phyloP scores from a whole-genome alignment of 2,888 invertebrate genomes.

The Orchestes rusci region DNA sequence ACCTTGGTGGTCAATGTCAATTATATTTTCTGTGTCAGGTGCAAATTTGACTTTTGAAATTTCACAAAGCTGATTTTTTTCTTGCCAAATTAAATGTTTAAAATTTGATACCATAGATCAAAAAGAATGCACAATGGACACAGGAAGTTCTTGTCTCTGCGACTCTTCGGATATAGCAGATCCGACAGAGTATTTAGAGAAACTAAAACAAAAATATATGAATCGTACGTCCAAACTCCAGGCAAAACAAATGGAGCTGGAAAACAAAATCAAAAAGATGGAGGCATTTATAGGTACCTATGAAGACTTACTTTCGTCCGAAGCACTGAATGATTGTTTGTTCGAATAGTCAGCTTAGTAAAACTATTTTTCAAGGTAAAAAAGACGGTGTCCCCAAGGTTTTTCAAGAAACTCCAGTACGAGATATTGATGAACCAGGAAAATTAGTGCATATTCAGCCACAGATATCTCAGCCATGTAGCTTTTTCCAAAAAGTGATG shows the following conservation, averaged over 20 bases:
- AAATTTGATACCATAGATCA: conserved; percentile 6
- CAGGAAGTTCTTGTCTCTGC: conserved; percentile 13
- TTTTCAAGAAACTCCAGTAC: conserved; percentile 20
- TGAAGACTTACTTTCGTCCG: background rate
- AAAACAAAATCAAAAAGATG: conserved; percentile 18
- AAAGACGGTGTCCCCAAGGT: conserved; percentile 18
- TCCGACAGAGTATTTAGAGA: conserved; percentile 18
- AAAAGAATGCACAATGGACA: conserved; percentile 21
- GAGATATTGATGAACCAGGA: conserved; percentile 7
- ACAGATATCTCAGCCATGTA: conserved; percentile 15
- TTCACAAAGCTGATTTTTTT: too few species aligned
- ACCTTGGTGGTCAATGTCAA: too few species aligned
- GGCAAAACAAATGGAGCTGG: conserved; percentile 16
- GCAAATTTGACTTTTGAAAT: too few species aligned
- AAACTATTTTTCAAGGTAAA: too few species aligned
- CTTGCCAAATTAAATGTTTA: conserved; percentile 5
- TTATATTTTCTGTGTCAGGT: too few species aligned
- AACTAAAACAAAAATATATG: conserved; percentile 17
- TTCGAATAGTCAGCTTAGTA: too few species aligned
- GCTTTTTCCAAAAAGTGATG: conserved; percentile 32
- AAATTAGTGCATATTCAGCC: conserved; percentile 1
- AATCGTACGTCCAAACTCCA: conserved; percentile 18
- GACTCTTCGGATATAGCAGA: conserved; percentile 10
- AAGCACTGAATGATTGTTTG: too few species aligned
- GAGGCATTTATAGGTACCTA: conserved; percentile 15